These are phyloP conservation scores for Epinotia brunnichana DNA, from an alignment of 2,888 invertebrate species.

Conservation along the genomic window DNA sequence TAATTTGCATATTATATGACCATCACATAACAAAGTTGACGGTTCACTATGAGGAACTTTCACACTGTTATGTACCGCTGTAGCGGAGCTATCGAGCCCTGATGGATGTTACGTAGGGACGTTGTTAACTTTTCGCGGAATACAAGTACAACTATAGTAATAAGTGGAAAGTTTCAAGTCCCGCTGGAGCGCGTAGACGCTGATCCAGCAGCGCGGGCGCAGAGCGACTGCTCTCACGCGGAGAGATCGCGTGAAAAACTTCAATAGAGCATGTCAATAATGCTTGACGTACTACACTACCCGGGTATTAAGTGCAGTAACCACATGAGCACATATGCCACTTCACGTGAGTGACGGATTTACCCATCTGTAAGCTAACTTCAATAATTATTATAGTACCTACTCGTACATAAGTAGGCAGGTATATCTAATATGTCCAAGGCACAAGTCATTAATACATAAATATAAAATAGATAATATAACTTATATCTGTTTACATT, in stretches of 20 bases:
- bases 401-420: too few species aligned
- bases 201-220: slow-evolving; percentile 68
- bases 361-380: slow-evolving; percentile 25
- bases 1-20: slow-evolving; percentile 60
- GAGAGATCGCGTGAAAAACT: slow-evolving; percentile 83
- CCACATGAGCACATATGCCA: slow-evolving; percentile 16
- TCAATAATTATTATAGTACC: slow-evolving; percentile 19
- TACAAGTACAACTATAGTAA: slow-evolving; percentile 16
- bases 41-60: slow-evolving; percentile 58
- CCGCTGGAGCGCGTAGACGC: slow-evolving; percentile 59
- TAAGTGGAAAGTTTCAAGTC: slow-evolving; percentile 30
- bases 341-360: slow-evolving; percentile 23
- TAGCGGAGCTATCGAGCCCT: slow-evolving; percentile 41
- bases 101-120: slow-evolving; percentile 29
- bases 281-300: slow-evolving; percentile 49
- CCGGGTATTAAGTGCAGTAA: slow-evolving; percentile 32
- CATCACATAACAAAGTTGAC: slow-evolving; percentile 48
- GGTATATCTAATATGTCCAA: background rate
- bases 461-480: background rate
- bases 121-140: slow-evolving; percentile 27
- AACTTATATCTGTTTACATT: background rate
- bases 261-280: slow-evolving; percentile 72
- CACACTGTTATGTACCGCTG: slow-evolving; percentile 47
- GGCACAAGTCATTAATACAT: background rate
- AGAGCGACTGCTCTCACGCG: slow-evolving; percentile 75